A percentile compares a stretch with the other conserved stretches of the same genome.
These are phyloP conservation scores for Oryctes rhinoceros DNA, from an alignment of 1,140 invertebrate species.

Conservation along the genomic window DNA sequence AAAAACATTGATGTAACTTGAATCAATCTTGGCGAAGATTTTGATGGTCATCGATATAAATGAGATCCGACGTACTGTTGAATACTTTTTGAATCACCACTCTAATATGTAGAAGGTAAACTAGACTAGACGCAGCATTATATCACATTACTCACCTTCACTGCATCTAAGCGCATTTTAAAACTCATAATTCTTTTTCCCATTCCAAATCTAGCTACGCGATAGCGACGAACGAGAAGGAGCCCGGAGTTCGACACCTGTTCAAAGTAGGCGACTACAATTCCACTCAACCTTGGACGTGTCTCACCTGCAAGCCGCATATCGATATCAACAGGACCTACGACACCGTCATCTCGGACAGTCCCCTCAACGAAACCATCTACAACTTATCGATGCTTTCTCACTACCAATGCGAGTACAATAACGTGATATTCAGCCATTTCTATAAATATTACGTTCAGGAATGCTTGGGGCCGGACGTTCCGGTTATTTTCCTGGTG, in stretches of 20 bases:
- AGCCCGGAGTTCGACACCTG: conserved; percentile 76
- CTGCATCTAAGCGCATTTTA: too few relatives aligned
- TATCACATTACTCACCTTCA: too few relatives aligned
- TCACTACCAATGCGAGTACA: conserved; percentile 70
- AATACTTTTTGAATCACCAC: too few relatives aligned
- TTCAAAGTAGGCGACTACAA: conserved; percentile 68
- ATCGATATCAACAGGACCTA: conserved; percentile 56
- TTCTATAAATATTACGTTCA: conserved; percentile 68
- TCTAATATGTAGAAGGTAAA: too few relatives aligned
- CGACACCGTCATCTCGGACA: conserved; percentile 36
- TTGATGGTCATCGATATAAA: too few relatives aligned
- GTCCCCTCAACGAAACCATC: conserved; percentile 52
- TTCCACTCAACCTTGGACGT: conserved; percentile 62
- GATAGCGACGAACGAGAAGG: conserved; percentile 74
- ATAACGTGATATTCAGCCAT: conserved; percentile 71
- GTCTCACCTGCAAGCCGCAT: conserved; percentile 66
- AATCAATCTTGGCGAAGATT: too few relatives aligned
- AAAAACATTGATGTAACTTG: too few relatives aligned
- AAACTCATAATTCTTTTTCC: not conserved
- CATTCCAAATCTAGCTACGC: conserved; percentile 63
- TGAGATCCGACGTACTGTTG: too few relatives aligned
- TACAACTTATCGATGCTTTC: conserved; percentile 56
- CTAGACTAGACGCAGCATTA: too few relatives aligned
- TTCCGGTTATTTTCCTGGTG: conserved; percentile 71
- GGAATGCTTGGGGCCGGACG: conserved; percentile 77